Conservation (phyloP, 1,140 invertebrate species). For the Pectinophora gossypiella region DNA sequence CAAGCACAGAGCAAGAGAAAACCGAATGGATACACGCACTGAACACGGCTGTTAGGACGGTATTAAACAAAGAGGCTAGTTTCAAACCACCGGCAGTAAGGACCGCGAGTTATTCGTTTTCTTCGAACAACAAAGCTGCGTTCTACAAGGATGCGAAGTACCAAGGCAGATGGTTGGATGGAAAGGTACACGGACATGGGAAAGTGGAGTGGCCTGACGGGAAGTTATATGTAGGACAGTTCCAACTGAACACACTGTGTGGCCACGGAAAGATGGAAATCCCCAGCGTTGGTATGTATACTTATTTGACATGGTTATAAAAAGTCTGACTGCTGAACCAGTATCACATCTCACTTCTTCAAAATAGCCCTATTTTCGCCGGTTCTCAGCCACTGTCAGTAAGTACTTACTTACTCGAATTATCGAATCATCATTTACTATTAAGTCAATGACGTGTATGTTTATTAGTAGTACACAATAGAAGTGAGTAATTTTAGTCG, state of each 20-base stretch:
- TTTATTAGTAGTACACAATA: too few species aligned
- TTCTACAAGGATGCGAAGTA: constrained; percentile 88
- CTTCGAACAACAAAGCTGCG: constrained; percentile 77
- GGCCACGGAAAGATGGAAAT: constrained; percentile 84
- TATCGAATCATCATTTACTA: too few species aligned
- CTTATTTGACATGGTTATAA: too few species aligned
- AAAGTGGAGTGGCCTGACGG: constrained; percentile 89
- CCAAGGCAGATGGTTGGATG: constrained; percentile 84
- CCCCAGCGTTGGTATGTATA: constrained; percentile 71
- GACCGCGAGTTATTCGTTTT: constrained; percentile 84
- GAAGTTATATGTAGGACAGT: constrained; percentile 85
- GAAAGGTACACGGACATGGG: constrained; percentile 88
- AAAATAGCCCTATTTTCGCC: too few species aligned
- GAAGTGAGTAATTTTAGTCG: too few species aligned
- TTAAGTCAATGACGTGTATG: too few species aligned
- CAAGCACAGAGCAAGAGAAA: constrained; percentile 81
- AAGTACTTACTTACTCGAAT: too few species aligned
- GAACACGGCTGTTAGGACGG: constrained; percentile 79
- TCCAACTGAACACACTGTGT: constrained; percentile 84
- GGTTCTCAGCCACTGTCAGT: too few species aligned
- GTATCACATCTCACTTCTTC: too few species aligned
- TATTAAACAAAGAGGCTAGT: constrained; percentile 72
- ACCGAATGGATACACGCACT: constrained; percentile 86
- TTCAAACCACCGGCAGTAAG: constrained; percentile 82
- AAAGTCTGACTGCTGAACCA: too few species aligned